Evolutionary conservation across 2,113 vertebrate species (phyloP).

Genomic region (Synchiropus splendidus): DNA sequence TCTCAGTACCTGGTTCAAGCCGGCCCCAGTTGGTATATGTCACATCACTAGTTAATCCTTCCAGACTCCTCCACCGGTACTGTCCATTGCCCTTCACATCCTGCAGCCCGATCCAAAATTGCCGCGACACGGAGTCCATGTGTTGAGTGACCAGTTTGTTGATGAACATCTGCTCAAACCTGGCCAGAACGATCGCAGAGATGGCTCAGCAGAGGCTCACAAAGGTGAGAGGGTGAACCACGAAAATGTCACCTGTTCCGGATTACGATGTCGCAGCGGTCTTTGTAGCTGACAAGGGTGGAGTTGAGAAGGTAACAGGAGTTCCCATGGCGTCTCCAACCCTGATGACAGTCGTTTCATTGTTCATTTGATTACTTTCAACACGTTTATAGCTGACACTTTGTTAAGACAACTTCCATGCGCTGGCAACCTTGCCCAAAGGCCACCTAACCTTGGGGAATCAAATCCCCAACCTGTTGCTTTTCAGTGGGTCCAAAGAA

Average conservation of each 20-base stretch:
- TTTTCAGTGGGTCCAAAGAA: too few species aligned
- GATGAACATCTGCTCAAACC: conserved; percentile 93
- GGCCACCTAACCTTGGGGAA: too few species aligned
- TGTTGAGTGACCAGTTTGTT: conserved; percentile 77
- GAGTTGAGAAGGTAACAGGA: conserved; percentile 77
- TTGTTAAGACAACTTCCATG: too few species aligned
- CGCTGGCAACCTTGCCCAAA: too few species aligned
- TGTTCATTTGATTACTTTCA: not conserved
- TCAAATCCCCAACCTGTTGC: too few species aligned
- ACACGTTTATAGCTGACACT: too few species aligned
- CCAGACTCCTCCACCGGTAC: conserved; percentile 73
- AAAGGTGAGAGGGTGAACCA: not conserved
- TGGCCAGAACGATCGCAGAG: conserved; percentile 46
- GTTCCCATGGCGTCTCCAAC: conserved; percentile 81
- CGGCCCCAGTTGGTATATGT: conserved; percentile 83
- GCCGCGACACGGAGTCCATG: conserved; percentile 51
- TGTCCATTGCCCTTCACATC: conserved; percentile 72
- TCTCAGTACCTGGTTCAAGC: conserved; percentile 74
- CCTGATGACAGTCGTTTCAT: conserved; percentile 53
- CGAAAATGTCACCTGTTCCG: conserved; percentile 70
- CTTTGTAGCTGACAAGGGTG: conserved; percentile 70
- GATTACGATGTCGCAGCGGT: conserved; percentile 79
- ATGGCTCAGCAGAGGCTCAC: too few species aligned
- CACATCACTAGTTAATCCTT: conserved; percentile 48
- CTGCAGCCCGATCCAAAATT: conserved; percentile 86